These are phyloP conservation scores for Epinotia demarniana DNA, from an alignment of 2,888 invertebrate species.

Conservation along the genomic window DNA sequence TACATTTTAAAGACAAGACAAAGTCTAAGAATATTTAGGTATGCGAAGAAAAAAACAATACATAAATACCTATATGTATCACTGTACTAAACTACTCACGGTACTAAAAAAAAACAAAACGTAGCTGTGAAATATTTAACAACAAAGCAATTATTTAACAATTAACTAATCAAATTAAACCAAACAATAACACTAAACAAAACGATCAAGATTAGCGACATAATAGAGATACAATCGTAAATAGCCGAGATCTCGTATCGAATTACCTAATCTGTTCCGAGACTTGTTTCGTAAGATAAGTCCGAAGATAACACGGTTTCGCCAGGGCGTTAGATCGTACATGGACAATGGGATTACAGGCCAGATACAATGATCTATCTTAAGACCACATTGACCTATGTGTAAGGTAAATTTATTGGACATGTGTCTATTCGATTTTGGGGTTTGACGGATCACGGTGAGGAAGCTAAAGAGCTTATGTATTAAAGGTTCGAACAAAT, in stretches of 20 bases:
- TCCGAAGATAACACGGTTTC: conserved; percentile 55
- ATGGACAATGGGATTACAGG: conserved; percentile 73
- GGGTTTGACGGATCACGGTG: conserved; percentile 55
- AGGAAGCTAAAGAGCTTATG: conserved; percentile 62
- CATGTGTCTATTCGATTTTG: background rate
- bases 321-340: conserved; percentile 59
- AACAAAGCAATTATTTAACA: conserved; percentile 6
- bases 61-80: background rate
- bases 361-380: conserved; percentile 60
- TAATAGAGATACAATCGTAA: conserved; percentile 34
- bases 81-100: too few species aligned
- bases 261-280: conserved; percentile 48
- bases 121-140: background rate
- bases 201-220: conserved; percentile 33
- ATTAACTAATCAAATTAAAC: conserved; percentile 25
- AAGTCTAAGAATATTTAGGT: too few species aligned
- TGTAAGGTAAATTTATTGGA: background rate
- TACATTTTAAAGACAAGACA: too few species aligned
- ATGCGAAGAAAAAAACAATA: too few species aligned
- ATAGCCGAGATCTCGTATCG: conserved; percentile 45
- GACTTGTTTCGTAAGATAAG: conserved; percentile 50
- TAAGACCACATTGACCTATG: background rate
- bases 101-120: background rate
- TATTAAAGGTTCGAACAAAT: conserved; percentile 65
- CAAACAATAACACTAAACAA: conserved; percentile 25